Conservation (phyloP, 2,888 invertebrate species). For the Erebia palarica region DNA sequence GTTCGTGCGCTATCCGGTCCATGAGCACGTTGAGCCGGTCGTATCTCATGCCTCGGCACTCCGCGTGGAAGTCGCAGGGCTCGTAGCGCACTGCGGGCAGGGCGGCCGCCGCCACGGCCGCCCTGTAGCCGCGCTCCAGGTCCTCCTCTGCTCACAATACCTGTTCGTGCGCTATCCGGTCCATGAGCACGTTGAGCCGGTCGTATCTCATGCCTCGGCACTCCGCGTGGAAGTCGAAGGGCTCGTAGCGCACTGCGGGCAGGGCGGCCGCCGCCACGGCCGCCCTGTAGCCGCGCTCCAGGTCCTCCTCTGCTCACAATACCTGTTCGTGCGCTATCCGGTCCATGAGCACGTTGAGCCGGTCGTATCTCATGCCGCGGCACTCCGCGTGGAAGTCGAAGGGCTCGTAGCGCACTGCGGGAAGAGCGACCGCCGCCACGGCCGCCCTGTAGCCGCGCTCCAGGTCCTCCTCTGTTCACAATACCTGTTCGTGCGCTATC, state of each 20-base stretch:
- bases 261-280: conserved; percentile 80
- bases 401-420: conserved; percentile 91
- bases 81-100: conserved; percentile 89
- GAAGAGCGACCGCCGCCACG: conserved; percentile 77
- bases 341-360: conserved; percentile 93
- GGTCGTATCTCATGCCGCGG: conserved; percentile 96
- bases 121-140: conserved; percentile 88
- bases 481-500: conserved; percentile 88
- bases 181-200: conserved; percentile 92
- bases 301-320: not conserved
- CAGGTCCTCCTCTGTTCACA: conserved; percentile 80
- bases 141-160: no score
- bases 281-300: not conserved
- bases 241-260: conserved; percentile 90
- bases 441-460: conserved; percentile 88
- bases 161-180: conserved; percentile 91
- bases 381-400: conserved; percentile 99
- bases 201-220: conserved; percentile 98
- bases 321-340: conserved; percentile 90
- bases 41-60: conserved; percentile 98
- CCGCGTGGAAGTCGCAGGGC: conserved; percentile 98
- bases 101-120: conserved; percentile 81
- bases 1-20: conserved; percentile 91
- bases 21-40: conserved; percentile 94
- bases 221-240: conserved; percentile 99